Evolutionary conservation across 1,140 invertebrate genomes (phyloP), one percentile per base, ranked within the genome.

Genomic region (Apis dorsata): DNA sequence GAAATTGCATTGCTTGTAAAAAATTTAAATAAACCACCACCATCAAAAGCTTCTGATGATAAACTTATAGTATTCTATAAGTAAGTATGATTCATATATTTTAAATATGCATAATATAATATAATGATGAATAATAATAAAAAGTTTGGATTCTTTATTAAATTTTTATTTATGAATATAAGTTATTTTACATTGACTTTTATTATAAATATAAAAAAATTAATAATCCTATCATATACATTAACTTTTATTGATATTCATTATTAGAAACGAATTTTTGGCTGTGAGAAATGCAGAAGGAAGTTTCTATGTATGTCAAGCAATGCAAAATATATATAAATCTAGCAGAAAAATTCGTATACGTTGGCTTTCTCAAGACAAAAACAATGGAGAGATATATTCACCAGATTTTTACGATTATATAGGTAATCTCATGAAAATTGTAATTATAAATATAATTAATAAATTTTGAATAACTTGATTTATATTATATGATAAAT

Each of bases 291-390:
- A 98, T 93, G 96, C 97, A 7, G 96, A 97, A 94, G 97, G 97
- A 66, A 96, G 97, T 68, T 98, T 98, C 93, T 99, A 97, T 92
- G 95, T 99, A 63, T 99, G 98, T 92, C 97, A 98, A 93, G 96
- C 97, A 9, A 96, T 97, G 93, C 98, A 98, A 94, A 98, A 98
- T 94, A 97, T 99, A 76, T 98, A 97, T 92, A 97, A 97, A 92
- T 96, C 96, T 21, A 96, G 96, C 78, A 95, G 96, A 77, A 96
- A 96, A 91, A 98, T 98, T 90, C 96, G 96, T 90, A 98, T 99
- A 90, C 96, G 97, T 89, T 99, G 98, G 98, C 93, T 98, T 57
- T 97, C 97, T 9, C 96, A 97, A 93, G 96, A 97, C 82, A 96
- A 96, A 91, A 92, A 94, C 55, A 93, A 94, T 19, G 96, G 96